Conservation (phyloP, 2,888 invertebrate genomes). For the Resseliella maxima region DNA sequence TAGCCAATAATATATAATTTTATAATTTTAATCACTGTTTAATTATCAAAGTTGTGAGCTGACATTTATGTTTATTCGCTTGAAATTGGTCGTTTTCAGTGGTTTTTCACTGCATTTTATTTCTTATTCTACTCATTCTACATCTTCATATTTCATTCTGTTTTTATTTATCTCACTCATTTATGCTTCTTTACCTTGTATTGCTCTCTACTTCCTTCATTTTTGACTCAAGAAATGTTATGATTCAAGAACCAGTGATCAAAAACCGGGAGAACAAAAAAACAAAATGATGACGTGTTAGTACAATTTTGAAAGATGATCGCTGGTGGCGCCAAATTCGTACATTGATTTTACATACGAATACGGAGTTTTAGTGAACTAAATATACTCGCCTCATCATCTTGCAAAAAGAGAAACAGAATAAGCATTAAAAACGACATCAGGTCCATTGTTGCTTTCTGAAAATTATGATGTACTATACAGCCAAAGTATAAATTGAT, state of each 20-base stretch:
- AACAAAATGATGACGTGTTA: background rate
- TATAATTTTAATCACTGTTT: constrained; percentile 53
- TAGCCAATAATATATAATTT: constrained; percentile 41
- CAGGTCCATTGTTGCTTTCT: constrained; percentile 4
- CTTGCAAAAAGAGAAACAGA: background rate
- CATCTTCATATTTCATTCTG: background rate
- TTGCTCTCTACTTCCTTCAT: too few relatives aligned
- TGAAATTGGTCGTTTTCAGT: background rate
- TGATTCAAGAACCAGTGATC: constrained; percentile 30
- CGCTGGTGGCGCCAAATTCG: too few relatives aligned
- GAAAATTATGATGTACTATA: constrained; percentile 34
- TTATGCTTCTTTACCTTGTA: background rate
- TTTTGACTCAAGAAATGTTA: too few relatives aligned
- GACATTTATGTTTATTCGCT: constrained; percentile 44
- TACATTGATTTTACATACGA: too few relatives aligned
- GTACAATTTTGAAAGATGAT: too few relatives aligned
- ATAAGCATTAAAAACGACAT: too few relatives aligned
- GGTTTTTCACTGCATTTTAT: background rate
- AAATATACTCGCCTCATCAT: too few relatives aligned
- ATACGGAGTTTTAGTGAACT: too few relatives aligned
- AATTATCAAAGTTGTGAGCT: constrained; percentile 40
- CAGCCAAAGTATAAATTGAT: background rate
- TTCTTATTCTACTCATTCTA: background rate
- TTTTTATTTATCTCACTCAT: background rate
- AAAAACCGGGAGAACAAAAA: background rate